phyloP scores from a whole-genome alignment of 2,888 invertebrate species.

The Metellina segmentata region DNA sequence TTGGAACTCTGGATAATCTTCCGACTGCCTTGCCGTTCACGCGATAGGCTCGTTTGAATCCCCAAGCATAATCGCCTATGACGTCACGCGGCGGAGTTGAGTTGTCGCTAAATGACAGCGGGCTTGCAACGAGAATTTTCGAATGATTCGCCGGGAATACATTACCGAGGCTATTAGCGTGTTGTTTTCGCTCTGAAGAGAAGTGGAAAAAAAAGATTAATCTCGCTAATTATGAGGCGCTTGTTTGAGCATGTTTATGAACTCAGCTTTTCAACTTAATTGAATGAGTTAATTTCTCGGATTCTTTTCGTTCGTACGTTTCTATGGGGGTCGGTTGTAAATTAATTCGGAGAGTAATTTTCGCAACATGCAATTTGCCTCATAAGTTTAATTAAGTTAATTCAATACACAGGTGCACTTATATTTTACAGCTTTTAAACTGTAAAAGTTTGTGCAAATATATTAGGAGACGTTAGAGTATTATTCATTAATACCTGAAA shows the following conservation, averaged over 20 bases:
- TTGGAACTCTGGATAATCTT: background rate
- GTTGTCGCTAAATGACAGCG: slow-evolving; percentile 10
- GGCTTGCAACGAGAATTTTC: background rate
- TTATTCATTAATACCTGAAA: background rate
- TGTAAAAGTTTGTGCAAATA: background rate
- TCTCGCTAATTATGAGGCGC: slow-evolving; percentile 16
- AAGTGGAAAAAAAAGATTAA: background rate
- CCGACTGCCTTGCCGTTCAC: background rate
- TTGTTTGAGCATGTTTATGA: slow-evolving; percentile 42
- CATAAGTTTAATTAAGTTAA: background rate
- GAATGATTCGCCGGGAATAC: slow-evolving; percentile 8
- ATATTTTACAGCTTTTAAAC: background rate
- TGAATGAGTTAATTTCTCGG: slow-evolving; percentile 34
- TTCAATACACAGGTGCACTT: background rate
- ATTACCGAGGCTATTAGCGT: slow-evolving; percentile 28
- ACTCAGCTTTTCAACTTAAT: slow-evolving; percentile 26
- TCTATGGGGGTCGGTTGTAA: background rate
- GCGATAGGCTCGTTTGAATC: slow-evolving; percentile 28
- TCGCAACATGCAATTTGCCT: background rate
- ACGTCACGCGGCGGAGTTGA: slow-evolving; percentile 24
- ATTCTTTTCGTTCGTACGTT: background rate
- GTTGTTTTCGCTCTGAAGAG: background rate
- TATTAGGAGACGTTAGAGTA: background rate
- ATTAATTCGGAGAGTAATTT: background rate
- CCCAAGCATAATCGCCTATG: slow-evolving; percentile 23